Percentiles rank a stretch among this genome's conserved stretches.
Conservation (phyloP, 2,888 invertebrate genomes). For the Nemotelus nigrinus region DNA sequence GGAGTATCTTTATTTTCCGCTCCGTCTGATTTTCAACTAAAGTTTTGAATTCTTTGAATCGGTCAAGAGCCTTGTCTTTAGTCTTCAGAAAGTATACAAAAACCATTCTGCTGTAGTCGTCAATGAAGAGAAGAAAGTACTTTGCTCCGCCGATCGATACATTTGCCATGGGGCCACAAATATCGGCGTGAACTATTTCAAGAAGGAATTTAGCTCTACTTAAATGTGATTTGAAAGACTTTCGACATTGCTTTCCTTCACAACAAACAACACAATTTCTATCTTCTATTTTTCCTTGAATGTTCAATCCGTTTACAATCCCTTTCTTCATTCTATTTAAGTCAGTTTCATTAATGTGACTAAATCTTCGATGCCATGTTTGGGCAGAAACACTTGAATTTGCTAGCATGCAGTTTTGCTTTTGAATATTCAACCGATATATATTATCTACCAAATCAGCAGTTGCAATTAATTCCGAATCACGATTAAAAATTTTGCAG, state of each 20-base stretch:
- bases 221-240: neutral
- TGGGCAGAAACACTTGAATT: neutral
- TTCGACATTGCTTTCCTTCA: neutral
- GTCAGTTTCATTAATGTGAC: neutral
- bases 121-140: slow-evolving; percentile 2
- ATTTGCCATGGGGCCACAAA: slow-evolving; percentile 2
- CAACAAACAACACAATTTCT: neutral
- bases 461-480: too few species aligned
- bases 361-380: neutral
- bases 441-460: too few species aligned
- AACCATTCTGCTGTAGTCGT: too few species aligned
- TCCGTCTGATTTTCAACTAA: neutral
- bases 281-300: neutral
- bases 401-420: too few species aligned
- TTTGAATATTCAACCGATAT: too few species aligned
- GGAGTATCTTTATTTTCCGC: neutral
- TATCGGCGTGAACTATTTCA: neutral
- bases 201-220: neutral
- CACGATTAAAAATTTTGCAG: too few species aligned
- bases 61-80: neutral
- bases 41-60: slow-evolving; percentile 3
- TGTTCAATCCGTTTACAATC: neutral
- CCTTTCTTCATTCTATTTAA: slow-evolving; percentile 1
- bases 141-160: neutral
- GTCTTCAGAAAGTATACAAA: too few species aligned